Evolutionary conservation across 2,797 vertebrate species (phyloP).

Genomic region (Discoglossus pictus): DNA sequence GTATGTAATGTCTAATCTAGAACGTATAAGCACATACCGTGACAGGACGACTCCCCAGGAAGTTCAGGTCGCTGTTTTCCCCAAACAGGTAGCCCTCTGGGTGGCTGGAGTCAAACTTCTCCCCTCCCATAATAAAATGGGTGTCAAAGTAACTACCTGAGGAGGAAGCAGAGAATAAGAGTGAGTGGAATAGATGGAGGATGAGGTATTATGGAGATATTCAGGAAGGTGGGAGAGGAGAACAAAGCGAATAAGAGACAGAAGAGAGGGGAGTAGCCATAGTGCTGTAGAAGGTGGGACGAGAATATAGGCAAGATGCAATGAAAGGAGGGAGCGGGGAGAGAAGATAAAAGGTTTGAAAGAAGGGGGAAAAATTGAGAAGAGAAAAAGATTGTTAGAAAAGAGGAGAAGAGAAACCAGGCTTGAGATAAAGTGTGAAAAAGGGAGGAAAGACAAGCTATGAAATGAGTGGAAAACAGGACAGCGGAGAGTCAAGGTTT

Average conservation of each 20-base stretch:
- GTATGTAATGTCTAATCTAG: too few relatives aligned
- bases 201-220: too few relatives aligned
- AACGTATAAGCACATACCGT: slow-evolving; percentile 69
- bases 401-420: neutral
- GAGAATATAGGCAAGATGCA: too few relatives aligned
- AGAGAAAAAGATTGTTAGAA: too few relatives aligned
- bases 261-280: slow-evolving; percentile 10
- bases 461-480: too few relatives aligned
- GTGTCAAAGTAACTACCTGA: slow-evolving; percentile 96
- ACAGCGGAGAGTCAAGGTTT: too few relatives aligned
- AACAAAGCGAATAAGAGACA: neutral
- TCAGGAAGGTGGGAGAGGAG: neutral
- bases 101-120: slow-evolving; percentile 97
- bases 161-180: slow-evolving; percentile 11
- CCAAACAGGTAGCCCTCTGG: slow-evolving; percentile 97
- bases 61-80: slow-evolving; percentile 98
- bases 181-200: too few relatives aligned
- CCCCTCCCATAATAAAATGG: slow-evolving; percentile 98
- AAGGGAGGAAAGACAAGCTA: too few relatives aligned
- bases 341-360: too few relatives aligned
- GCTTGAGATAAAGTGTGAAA: slow-evolving; percentile 11
- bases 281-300: too few relatives aligned
- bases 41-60: slow-evolving; percentile 92
- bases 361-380: too few relatives aligned
- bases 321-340: too few relatives aligned